Evolutionary conservation across 2,797 vertebrate species (phyloP), one percentile per base, ranked within the genome.

Genomic region (Vultur gryphus): DNA sequence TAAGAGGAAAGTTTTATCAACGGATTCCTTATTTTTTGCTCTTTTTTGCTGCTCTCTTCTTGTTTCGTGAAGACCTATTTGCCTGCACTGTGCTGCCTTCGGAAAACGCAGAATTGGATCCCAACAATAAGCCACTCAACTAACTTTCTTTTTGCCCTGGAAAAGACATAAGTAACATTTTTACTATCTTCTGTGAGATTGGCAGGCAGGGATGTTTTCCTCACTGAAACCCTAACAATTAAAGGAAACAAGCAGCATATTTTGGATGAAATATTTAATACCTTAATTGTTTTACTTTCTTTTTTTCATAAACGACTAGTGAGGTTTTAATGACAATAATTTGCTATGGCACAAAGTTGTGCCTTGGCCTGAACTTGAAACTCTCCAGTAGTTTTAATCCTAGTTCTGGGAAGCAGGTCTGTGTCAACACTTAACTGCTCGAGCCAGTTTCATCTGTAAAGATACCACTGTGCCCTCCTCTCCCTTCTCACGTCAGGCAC

Each of bases 381-480:
- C 21, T 79, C 46, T 67, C 14, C 20, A 7, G 29, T 28, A 71
- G 44, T 65, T 94, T 65, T 75, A 78, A 23, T 69, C 25, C 35
- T 33, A 11, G 28, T 61, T 62, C 6, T 55, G 54, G 62, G 33
- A 29, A 67, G 58, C 58, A 65, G 19, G 6, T 71, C 31, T 0
- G 0, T 52, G 69, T 69, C 39, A 54, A 4, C 16, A 16, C 43
- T 44, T 65, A 64, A 4, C 8, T 7, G 10, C 41, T 83, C 0
- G 0, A 91, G 59, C 67, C n/a, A 9, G 13, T 78, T 91, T 43
- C 21, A 31, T 69, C 51, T 46, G 2, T 9, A n/a, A 29, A 10
- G 69, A 17, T 18, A 16, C 2, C 31, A 3, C 66, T 13, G 6
- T 35, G 25, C 28, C 43, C n/a, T 72, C 7, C 31, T 76, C 54